These are phyloP conservation scores for Cladopsammia gracilis DNA, from an alignment of 64 coral and sea anemone species.

Conservation along the genomic window DNA sequence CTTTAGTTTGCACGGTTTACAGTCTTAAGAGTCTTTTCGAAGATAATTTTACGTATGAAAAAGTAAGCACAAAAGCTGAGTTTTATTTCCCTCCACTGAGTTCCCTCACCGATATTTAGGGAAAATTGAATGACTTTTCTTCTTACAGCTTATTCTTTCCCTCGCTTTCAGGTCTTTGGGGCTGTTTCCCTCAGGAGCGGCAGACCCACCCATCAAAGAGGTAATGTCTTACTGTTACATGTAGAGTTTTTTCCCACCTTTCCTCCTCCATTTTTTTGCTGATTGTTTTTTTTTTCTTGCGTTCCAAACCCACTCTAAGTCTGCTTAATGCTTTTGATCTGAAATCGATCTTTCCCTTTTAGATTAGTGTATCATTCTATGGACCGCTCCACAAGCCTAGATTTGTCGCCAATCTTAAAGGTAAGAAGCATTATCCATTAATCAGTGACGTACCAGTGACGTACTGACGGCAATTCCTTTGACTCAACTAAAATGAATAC, in stretches of 20 bases:
- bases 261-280: neutral
- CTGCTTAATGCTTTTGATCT: neutral
- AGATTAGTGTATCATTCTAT: slow-evolving; percentile 79
- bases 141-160: neutral
- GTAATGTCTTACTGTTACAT: slow-evolving; percentile 4
- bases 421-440: slow-evolving; percentile 21
- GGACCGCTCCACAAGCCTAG: slow-evolving; percentile 69
- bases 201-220: slow-evolving; percentile 75
- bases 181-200: slow-evolving; percentile 54
- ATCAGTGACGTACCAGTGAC: too few species aligned
- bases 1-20: too few species aligned
- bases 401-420: slow-evolving; percentile 81
- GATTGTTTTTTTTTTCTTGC: neutral
- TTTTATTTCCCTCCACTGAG: too few species aligned
- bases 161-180: slow-evolving; percentile 70
- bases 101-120: too few species aligned
- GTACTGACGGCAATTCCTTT: too few species aligned
- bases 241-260: neutral
- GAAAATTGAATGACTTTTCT: neutral
- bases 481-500: too few species aligned
- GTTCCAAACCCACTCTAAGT: neutral
- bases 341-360: neutral
- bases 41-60: too few species aligned
- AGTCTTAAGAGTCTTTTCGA: too few species aligned
- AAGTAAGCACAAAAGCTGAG: too few species aligned